A percentile compares a stretch with the other conserved stretches of the same genome.
Evolutionary conservation across 2,888 invertebrate species (phyloP).

Genomic region (Acronicta alni): DNA sequence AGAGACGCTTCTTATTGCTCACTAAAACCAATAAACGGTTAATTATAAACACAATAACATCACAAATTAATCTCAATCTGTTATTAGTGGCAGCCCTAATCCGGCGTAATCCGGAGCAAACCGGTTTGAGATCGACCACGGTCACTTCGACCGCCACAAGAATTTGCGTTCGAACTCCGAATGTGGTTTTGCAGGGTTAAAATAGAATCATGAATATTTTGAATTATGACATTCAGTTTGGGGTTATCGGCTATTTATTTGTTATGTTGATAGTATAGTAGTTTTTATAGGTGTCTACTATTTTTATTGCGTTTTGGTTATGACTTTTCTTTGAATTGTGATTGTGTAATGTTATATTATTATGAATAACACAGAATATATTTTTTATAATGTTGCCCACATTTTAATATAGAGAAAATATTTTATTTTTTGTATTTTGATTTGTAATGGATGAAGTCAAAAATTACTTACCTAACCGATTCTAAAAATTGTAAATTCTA

Average conservation of each 20-base stretch:
- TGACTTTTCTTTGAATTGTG: neutral
- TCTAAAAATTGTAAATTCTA: no score
- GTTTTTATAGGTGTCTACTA: conserved; percentile 48
- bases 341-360: conserved; percentile 21
- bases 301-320: conserved; percentile 11
- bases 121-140: conserved; percentile 34
- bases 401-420: no score
- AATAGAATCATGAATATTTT: conserved; percentile 59
- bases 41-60: conserved; percentile 23
- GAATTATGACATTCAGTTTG: conserved; percentile 48
- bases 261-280: conserved; percentile 11
- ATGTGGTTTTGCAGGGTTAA: conserved; percentile 39
- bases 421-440: no score
- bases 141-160: conserved; percentile 33
- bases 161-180: conserved; percentile 40
- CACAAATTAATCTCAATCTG: conserved; percentile 24
- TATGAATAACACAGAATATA: neutral
- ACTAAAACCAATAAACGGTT: conserved; percentile 7
- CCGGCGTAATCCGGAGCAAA: conserved; percentile 28
- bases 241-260: conserved; percentile 35
- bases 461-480: no score
- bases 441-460: no score
- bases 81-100: conserved; percentile 42
- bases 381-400: neutral
- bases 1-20: neutral